Evolutionary conservation across 2,888 invertebrate species (phyloP), one percentile per base, ranked within the genome.

Genomic region (Loripinus fragilis): DNA sequence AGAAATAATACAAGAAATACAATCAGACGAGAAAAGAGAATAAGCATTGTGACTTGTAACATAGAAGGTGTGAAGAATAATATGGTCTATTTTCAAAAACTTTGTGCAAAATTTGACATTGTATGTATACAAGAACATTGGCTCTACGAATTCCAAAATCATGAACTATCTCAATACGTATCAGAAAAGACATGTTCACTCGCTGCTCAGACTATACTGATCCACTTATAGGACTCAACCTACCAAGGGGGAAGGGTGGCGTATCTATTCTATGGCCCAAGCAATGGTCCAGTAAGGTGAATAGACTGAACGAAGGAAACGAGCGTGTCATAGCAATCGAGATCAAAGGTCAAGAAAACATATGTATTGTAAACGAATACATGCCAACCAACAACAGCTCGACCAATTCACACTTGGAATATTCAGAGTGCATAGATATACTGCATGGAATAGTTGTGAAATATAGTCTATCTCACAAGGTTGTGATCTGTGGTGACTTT

Each of bases 361-460:
- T 69, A 17, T 69, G 69, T 50, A 48, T 69, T 30, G 41, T 50
- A 2, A 50, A 28, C 33, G 33, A 30, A 2, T 69, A 69, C 33
- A 28, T 69, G 50, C 69, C 69, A 20, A 69, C 69, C 5, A 48
- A 69, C 20, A 69, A 69, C 33, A 2, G 30, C 2, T 69, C 69
- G 8, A 33, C 50, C 17, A 50, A 69, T 20, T 69, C 50, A 30
- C 23, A 33, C 0, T 23, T n/a, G n/a, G n/a, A n/a, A n/a, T n/a
- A n/a, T n/a, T n/a, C n/a, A n/a, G n/a, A n/a, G n/a, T n/a, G n/a
- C 33, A 12, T 69, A 48, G 69, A 69, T 5, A 69, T 50, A 8
- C 33, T 45, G 15, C 69, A 69, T 30, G 33, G 50, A 20, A 15
- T 69, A 30, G 17, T 69, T 28, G 8, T 28, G 25, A 30, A 45